phyloP scores from a whole-genome alignment of 2,113 vertebrate species.

The Miniopterus natalensis region DNA sequence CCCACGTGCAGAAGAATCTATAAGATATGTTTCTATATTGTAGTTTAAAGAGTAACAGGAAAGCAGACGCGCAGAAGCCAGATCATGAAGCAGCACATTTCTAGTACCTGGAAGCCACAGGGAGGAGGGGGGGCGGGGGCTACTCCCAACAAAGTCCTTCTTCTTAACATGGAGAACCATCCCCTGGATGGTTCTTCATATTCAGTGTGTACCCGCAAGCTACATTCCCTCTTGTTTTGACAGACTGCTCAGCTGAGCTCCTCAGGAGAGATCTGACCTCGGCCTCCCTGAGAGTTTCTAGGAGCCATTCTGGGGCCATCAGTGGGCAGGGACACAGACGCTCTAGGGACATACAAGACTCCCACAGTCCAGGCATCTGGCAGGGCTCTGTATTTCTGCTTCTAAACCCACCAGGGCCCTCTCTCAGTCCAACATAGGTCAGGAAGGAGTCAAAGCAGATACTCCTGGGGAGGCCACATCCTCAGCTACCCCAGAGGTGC shows the following conservation, averaged over 20 bases:
- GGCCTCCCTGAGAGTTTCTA: not conserved
- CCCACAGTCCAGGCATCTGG: not conserved
- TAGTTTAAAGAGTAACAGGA: not conserved
- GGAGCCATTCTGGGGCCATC: not conserved
- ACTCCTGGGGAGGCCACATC: not conserved
- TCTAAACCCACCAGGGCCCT: too few relatives aligned
- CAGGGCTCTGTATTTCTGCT: not conserved
- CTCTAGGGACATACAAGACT: too few relatives aligned
- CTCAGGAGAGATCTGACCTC: not conserved
- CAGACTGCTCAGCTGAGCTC: too few relatives aligned
- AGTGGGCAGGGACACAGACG: not conserved
- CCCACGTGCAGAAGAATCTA: not conserved
- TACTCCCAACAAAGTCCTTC: not conserved
- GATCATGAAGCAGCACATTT: not conserved
- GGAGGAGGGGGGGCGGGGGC: not conserved
- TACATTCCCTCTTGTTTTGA: too few relatives aligned
- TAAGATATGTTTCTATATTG: too few relatives aligned
- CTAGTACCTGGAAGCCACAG: not conserved
- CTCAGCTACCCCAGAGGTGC: not conserved
- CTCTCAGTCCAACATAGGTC: fast-evolving
- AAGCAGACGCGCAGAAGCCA: fast-evolving
- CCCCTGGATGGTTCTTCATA: not conserved
- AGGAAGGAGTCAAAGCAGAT: not conserved
- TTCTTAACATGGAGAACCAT: fast-evolving
- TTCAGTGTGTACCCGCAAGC: not conserved